These are phyloP conservation scores for Scotopteryx bipunctaria DNA, from an alignment of 2,888 invertebrate genomes.

Conservation along the genomic window DNA sequence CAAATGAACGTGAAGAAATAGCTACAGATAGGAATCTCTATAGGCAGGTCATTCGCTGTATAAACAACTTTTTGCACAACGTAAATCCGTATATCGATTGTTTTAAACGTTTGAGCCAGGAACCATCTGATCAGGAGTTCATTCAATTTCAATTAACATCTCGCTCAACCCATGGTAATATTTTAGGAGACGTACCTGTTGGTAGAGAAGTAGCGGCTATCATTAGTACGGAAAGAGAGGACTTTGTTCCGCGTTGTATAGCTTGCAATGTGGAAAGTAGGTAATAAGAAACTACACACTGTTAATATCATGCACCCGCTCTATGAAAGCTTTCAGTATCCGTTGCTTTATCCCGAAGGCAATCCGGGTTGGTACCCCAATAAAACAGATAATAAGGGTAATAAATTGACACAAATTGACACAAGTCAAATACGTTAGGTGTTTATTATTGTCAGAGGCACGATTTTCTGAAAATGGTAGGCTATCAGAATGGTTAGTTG, in stretches of 20 bases:
- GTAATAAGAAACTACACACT: not conserved
- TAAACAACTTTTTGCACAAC: no score
- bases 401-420: slow-evolving; percentile 6
- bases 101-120: not conserved
- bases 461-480: not conserved
- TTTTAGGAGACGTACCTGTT: no score
- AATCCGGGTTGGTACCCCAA: slow-evolving; percentile 7
- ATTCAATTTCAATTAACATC: slow-evolving; percentile 1
- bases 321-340: not conserved
- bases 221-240: not conserved
- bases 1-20: not conserved
- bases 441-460: not conserved
- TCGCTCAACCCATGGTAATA: no score
- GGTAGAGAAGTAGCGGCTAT: slow-evolving; percentile 1
- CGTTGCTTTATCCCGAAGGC: slow-evolving; percentile 8
- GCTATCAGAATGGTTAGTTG: not conserved
- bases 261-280: slow-evolving; percentile 28
- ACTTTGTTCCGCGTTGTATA: slow-evolving; percentile 13
- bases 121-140: not conserved
- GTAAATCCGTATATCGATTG: slow-evolving; percentile 7
- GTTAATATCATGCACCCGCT: slow-evolving; percentile 4
- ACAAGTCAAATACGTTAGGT: slow-evolving; percentile 9
- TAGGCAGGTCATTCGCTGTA: not conserved
- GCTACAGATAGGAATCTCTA: not conserved
- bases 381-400: slow-evolving; percentile 1